Evolutionary conservation across 2,888 invertebrate species (phyloP), one percentile per base, ranked within the genome.

Genomic region (Phlogophora meticulosa): DNA sequence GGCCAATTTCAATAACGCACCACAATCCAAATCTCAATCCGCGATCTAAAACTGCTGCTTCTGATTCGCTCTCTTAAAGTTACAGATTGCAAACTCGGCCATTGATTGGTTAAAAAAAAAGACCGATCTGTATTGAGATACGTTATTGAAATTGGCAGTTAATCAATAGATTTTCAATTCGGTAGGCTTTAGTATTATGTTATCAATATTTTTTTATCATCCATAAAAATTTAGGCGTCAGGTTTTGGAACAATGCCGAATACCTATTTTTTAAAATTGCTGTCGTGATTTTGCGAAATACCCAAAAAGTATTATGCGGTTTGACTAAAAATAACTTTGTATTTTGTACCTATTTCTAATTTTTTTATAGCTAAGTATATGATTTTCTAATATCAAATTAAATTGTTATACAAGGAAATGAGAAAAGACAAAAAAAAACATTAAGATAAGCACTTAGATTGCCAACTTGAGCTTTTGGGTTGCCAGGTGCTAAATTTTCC

Each of bases 191-290:
- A 42, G 45, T 38, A 24, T 46, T 46, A 40, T 53, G 2, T 15
- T 45, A 72, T 77, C 52, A 52, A 53, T 32, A 43, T 46, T 49
- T 59, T 42, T 20, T 34, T 78, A 78, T 57, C 56, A 11, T 7
- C 3, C 20, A 59, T 40, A 55, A 49, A 43, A 42, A 17, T 55
- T 9, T 24, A 20, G 32, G n/a, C n/a, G n/a, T n/a, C n/a, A n/a
- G n/a, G n/a, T n/a, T n/a, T n/a, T n/a, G n/a, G n/a, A n/a, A n/a
- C n/a, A 45, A 24, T 15, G 20, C 10, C 7, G 24, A 9, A 1
- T 24, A 1, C 10, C 9, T 53, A 52, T 53, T 65, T 20, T 24
- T 5, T 20, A 17, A 73, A 49, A 7, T 40, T 0, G 34, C 17
- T 42, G 34, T 9, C 13, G 9, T 10, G 7, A 36, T n/a, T 32